Evolutionary conservation across 2,888 invertebrate genomes (phyloP).

Genomic region (Steinernema scapterisci): DNA sequence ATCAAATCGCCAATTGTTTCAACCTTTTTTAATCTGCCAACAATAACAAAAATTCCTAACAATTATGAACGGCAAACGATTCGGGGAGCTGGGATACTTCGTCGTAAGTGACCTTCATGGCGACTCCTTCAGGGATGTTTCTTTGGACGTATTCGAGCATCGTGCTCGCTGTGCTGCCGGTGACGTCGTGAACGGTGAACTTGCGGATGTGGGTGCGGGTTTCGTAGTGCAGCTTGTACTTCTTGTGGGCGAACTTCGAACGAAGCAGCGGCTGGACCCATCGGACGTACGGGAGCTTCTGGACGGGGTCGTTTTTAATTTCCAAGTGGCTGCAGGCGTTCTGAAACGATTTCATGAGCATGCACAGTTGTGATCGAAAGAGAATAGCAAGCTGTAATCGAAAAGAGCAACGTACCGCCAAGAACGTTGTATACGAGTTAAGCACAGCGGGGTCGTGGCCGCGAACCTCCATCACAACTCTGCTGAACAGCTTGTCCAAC

Average conservation of each 20-base stretch:
- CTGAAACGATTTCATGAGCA: constrained; percentile 38
- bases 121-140: constrained; percentile 95
- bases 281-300: constrained; percentile 58
- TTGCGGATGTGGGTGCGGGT: constrained; percentile 85
- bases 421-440: constrained; percentile 62
- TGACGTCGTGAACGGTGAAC: constrained; percentile 77
- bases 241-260: constrained; percentile 87
- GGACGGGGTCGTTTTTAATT: constrained; percentile 45
- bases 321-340: constrained; percentile 52
- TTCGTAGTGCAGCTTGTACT: constrained; percentile 94
- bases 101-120: constrained; percentile 75
- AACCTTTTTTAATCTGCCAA: background rate
- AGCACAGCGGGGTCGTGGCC: constrained; percentile 64
- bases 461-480: constrained; percentile 59
- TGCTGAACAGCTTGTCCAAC: constrained; percentile 48
- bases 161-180: constrained; percentile 93
- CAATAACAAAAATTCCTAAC: constrained; percentile 22
- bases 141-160: constrained; percentile 92
- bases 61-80: constrained; percentile 31
- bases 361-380: background rate
- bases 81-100: constrained; percentile 55
- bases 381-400: background rate
- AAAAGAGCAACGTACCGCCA: constrained; percentile 49
- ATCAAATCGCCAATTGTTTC: too few species aligned
- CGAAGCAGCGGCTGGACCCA: constrained; percentile 77